A percentile compares a stretch with the other conserved stretches of the same genome.
phyloP scores from a whole-genome alignment of 2,888 invertebrate genomes.

The Balanococcus diminutus region DNA sequence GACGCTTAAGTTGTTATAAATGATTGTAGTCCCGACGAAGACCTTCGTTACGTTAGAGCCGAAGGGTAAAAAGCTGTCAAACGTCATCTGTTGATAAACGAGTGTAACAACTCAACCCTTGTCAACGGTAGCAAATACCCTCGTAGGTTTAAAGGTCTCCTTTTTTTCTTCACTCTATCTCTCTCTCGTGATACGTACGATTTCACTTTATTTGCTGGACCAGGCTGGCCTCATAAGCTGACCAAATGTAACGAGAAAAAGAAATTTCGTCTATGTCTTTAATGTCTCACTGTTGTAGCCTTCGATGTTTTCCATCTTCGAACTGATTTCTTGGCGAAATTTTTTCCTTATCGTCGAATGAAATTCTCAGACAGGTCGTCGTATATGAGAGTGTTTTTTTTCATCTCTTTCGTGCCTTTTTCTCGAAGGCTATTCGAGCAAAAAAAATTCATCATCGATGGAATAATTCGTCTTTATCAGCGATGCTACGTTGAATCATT shows the following conservation, averaged over 20 bases:
- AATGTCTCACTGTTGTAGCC: background rate
- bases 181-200: background rate
- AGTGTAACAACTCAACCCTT: conserved; percentile 49
- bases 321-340: background rate
- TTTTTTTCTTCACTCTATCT: background rate
- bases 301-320: background rate
- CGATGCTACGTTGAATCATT: background rate
- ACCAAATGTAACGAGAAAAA: background rate
- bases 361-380: conserved; percentile 26
- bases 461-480: conserved; percentile 21
- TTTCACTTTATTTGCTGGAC: background rate
- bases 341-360: background rate
- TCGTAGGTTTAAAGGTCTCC: conserved; percentile 41
- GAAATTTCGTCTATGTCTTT: background rate
- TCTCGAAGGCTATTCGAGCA: background rate
- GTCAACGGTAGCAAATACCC: conserved; percentile 48
- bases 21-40: conserved; percentile 27
- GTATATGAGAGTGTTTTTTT: background rate
- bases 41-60: background rate
- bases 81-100: conserved; percentile 48
- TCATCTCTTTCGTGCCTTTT: background rate
- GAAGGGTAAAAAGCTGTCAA: conserved; percentile 46
- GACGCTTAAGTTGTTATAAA: conserved; percentile 42
- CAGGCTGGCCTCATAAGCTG: too few species aligned
- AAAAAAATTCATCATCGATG: background rate